Percentiles rank a stretch among this genome's conserved stretches.
These are phyloP conservation scores for Mohoua ochrocephala DNA, from an alignment of 2,113 vertebrate genomes.

Conservation along the genomic window DNA sequence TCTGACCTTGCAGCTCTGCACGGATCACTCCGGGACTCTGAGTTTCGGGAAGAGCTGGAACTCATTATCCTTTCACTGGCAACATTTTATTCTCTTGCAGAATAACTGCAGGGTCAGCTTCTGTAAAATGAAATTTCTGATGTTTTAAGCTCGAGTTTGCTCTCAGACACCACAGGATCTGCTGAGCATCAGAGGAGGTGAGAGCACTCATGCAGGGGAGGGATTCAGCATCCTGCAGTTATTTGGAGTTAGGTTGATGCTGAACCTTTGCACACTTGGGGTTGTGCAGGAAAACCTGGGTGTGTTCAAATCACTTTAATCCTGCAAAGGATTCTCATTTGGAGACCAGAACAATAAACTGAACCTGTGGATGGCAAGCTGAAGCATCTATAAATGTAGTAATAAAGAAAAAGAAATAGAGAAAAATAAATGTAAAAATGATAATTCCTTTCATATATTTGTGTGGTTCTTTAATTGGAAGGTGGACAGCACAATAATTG, in stretches of 20 bases:
- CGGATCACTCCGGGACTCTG: not conserved
- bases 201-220: not conserved
- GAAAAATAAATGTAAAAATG: not conserved
- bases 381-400: not conserved
- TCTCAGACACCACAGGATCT: rapidly evolving
- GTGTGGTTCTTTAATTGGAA: not conserved
- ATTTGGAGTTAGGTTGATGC: not conserved
- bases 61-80: not conserved
- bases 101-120: not conserved
- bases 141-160: not conserved
- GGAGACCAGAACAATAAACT: not conserved
- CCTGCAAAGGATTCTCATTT: not conserved
- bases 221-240: not conserved
- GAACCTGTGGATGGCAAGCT: not conserved
- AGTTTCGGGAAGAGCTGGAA: not conserved
- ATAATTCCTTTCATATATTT: not conserved
- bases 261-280: not conserved
- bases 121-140: not conserved
- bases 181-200: not conserved
- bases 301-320: not conserved
- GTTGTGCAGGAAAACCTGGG: not conserved
- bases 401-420: not conserved
- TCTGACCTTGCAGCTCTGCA: not conserved
- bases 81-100: not conserved
- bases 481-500: not conserved